A percentile compares a stretch with the other conserved stretches of the same genome.
Evolutionary conservation across 1,140 invertebrate genomes (phyloP).

Genomic region (Rhizoglyphus robini): DNA sequence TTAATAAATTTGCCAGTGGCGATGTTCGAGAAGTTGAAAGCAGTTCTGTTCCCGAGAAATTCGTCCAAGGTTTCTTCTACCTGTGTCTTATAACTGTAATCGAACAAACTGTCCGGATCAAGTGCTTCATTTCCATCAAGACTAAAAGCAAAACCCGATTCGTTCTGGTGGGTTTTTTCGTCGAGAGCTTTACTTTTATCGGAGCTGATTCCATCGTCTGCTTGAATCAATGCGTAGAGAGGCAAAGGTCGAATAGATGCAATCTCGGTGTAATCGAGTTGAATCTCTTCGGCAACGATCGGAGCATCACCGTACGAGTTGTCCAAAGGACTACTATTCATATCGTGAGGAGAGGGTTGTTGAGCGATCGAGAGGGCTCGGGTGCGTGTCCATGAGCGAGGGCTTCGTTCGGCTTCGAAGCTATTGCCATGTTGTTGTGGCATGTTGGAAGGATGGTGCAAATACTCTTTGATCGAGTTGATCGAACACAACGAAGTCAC

Average conservation of each 20-base stretch:
- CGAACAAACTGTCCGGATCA: constrained; percentile 33
- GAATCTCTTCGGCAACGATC: constrained; percentile 57
- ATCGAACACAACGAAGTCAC: constrained; percentile 44
- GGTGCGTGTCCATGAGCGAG: constrained; percentile 55
- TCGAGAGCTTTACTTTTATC: constrained; percentile 47
- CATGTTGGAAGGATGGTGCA: background rate
- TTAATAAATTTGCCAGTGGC: constrained; percentile 24
- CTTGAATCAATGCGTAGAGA: constrained; percentile 81
- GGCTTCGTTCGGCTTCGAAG: constrained; percentile 17
- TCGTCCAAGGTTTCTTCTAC: constrained; percentile 68
- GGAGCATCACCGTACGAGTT: constrained; percentile 26
- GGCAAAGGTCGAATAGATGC: constrained; percentile 90
- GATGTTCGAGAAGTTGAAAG: constrained; percentile 24
- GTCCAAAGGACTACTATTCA: constrained; percentile 40
- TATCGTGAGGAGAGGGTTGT: constrained; percentile 26
- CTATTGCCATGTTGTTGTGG: constrained; percentile 15
- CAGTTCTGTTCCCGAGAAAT: constrained; percentile 29
- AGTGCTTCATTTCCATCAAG: background rate
- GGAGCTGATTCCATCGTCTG: constrained; percentile 44
- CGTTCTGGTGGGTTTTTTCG: constrained; percentile 23
- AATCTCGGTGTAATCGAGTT: constrained; percentile 87
- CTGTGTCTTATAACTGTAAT: constrained; percentile 34
- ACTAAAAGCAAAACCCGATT: background rate
- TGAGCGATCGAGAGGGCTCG: constrained; percentile 53
- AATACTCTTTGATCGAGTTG: constrained; percentile 15